Evolutionary conservation across 2,888 invertebrate species (phyloP).

Genomic region (Ceratothoa steindachneri): DNA sequence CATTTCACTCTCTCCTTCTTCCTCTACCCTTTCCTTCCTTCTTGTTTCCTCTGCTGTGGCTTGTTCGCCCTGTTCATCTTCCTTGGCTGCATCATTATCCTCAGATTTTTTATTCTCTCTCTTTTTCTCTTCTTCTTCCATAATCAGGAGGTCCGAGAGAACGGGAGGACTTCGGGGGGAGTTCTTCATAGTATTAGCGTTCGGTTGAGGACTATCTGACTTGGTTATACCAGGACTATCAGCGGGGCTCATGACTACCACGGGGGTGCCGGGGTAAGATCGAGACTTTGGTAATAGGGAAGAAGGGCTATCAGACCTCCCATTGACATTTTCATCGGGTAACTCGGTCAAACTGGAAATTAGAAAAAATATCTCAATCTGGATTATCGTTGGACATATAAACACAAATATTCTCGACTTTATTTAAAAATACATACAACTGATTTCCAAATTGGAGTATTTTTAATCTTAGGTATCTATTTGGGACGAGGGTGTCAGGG

Average conservation of each 20-base stretch:
- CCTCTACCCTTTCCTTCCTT: neutral
- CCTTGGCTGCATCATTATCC: neutral
- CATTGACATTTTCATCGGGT: neutral
- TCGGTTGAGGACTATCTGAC: neutral
- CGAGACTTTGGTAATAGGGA: neutral
- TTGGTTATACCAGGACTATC: neutral
- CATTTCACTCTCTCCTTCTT: neutral
- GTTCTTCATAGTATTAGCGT: neutral
- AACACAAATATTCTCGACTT: neutral
- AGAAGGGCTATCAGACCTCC: neutral
- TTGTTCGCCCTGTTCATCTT: neutral
- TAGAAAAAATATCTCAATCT: neutral
- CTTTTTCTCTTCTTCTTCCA: slow-evolving; percentile 1
- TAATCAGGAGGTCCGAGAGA: neutral
- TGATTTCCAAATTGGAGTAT: slow-evolving; percentile 72
- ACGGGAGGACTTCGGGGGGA: neutral
- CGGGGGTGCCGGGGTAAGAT: neutral
- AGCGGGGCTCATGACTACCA: neutral
- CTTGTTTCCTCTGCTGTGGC: neutral
- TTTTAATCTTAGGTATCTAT: slow-evolving; percentile 80
- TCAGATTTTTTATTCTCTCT: neutral
- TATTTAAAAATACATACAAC: slow-evolving; percentile 20
- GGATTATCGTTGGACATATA: neutral
- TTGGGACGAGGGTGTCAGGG: slow-evolving; percentile 87
- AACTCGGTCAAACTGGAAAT: neutral